Evolutionary conservation across 2,888 invertebrate species (phyloP), one percentile per base, ranked within the genome.

Genomic region (Thereva nobilitata): DNA sequence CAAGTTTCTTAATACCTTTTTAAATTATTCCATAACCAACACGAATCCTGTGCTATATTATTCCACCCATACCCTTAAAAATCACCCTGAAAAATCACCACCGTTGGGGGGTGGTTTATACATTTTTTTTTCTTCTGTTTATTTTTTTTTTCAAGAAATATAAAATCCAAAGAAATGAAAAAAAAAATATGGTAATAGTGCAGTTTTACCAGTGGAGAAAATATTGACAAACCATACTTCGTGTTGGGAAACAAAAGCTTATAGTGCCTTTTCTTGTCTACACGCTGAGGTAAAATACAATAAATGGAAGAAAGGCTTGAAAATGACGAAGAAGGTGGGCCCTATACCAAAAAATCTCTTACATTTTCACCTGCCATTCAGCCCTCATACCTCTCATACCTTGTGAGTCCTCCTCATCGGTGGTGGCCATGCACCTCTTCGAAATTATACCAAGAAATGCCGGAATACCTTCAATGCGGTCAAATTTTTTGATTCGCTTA

Each of bases 401-500:
- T 23, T 2, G 23, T 23, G 23, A 23, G 23, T 23, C 23, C 1
- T 23, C 23, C 23, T 23, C 23, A 23, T 23, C 23, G 23, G 23
- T 23, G 23, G 23, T 23, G 23, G 23, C 23, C 23, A 23, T 23
- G 23, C 23, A 23, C 23, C 23, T 23, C 23, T 23, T 23, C 38
- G n/a, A 35, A 57, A 61, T 50, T 9, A 42, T 38, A n/a, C 50
- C 23, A 61, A 61, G 61, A 50, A 61, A 61, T 50, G 50, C 61
- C 8, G 49, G 23, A 61, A 50, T 61, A 55, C 64, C 64, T 55
- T 64, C 64, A 54, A 64, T 64, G 45, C 64, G 53, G 53, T 54
- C 55, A 64, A 63, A 64, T 61, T 61, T 61, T 61, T 61, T 61
- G 61, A 61, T 61, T 61, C 61, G 49, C 50, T 61, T 61, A 61